Evolutionary conservation across 1,140 invertebrate species (phyloP).

Genomic region (Cydia amplana): DNA sequence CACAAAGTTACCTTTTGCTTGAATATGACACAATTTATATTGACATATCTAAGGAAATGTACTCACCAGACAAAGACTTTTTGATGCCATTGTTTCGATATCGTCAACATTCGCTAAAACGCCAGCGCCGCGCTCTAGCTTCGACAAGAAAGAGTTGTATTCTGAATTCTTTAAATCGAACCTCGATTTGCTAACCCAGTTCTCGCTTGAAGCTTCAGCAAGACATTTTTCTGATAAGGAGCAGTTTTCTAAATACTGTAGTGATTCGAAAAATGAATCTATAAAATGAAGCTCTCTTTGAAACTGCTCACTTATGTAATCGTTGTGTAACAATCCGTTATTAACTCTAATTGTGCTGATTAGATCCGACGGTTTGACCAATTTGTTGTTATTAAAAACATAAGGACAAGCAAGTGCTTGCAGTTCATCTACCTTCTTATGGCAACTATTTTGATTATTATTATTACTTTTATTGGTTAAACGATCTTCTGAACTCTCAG

Average conservation of each 20-base stretch:
- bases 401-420: constrained; percentile 52
- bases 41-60: constrained; percentile 43
- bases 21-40: background rate
- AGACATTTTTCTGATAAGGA: constrained; percentile 62
- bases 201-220: constrained; percentile 54
- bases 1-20: background rate
- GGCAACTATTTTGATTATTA: constrained; percentile 21
- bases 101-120: constrained; percentile 53
- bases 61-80: constrained; percentile 77
- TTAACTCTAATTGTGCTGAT: constrained; percentile 69
- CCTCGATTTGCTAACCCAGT: constrained; percentile 54
- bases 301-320: constrained; percentile 68
- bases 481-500: constrained; percentile 37
- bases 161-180: constrained; percentile 58
- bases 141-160: constrained; percentile 60
- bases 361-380: constrained; percentile 72
- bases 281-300: constrained; percentile 73
- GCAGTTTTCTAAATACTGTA: constrained; percentile 71
- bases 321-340: constrained; percentile 57
- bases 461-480: constrained; percentile 36
- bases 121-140: constrained; percentile 57
- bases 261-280: constrained; percentile 74
- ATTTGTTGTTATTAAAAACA: constrained; percentile 56
- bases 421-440: constrained; percentile 45
- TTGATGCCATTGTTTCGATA: constrained; percentile 72